Evolutionary conservation across 2,888 invertebrate genomes (phyloP).

Genomic region (Drosophila trichaetosa): DNA sequence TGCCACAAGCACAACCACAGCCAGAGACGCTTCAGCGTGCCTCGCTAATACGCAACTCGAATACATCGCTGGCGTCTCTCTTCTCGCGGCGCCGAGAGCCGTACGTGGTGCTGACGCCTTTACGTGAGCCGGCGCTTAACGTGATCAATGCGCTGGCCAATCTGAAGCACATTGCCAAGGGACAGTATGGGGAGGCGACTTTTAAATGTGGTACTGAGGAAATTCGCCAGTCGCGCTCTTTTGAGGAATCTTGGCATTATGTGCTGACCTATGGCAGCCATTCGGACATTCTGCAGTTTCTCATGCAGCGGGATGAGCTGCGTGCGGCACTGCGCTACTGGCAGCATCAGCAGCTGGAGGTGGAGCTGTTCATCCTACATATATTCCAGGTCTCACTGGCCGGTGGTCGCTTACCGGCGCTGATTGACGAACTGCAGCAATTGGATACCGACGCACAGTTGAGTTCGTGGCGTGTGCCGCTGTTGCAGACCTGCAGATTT

Average conservation of each 20-base stretch:
- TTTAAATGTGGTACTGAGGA: slow-evolving; percentile 50
- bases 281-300: slow-evolving; percentile 90
- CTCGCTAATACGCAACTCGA: slow-evolving; percentile 83
- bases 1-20: slow-evolving; percentile 72
- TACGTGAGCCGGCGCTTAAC: slow-evolving; percentile 87
- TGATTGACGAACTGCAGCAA: slow-evolving; percentile 88
- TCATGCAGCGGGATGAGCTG: slow-evolving; percentile 90
- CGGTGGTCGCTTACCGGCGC: slow-evolving; percentile 87
- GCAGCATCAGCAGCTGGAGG: slow-evolving; percentile 88
- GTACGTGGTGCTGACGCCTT: slow-evolving; percentile 85
- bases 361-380: slow-evolving; percentile 90
- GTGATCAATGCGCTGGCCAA: slow-evolving; percentile 87
- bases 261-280: slow-evolving; percentile 92
- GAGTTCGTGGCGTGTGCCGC: slow-evolving; percentile 89
- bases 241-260: slow-evolving; percentile 93
- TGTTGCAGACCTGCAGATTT: slow-evolving; percentile 89
- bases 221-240: slow-evolving; percentile 85
- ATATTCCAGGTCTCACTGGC: slow-evolving; percentile 90
- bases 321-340: slow-evolving; percentile 90
- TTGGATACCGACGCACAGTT: slow-evolving; percentile 88
- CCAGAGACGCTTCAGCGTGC: slow-evolving; percentile 82
- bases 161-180: slow-evolving; percentile 86
- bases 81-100: slow-evolving; percentile 85
- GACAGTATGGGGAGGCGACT: slow-evolving; percentile 85
- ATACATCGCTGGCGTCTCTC: slow-evolving; percentile 79